Conservation (phyloP, 30 jellyfish, hydroid and myxozoan genomes). For the Aurelia sp. region DNA sequence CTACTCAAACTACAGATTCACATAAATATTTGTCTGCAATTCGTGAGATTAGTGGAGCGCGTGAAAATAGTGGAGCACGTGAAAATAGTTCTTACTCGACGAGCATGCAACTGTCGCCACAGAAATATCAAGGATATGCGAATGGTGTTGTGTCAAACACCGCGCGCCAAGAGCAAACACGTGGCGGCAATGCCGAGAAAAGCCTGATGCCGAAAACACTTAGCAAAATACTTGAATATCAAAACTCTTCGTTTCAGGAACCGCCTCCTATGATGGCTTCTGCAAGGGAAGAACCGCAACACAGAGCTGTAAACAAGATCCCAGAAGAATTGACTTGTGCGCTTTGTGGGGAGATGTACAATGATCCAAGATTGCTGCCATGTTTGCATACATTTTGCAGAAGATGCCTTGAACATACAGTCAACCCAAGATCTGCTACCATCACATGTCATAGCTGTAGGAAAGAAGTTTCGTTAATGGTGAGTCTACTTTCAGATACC, state of each 20-base stretch:
- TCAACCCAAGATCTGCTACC: constrained; percentile 94
- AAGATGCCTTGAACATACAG: constrained; percentile 96
- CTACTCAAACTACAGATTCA: constrained; percentile 63
- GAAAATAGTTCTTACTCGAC: neutral
- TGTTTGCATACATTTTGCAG: constrained; percentile 97
- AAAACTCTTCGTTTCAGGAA: constrained; percentile 72
- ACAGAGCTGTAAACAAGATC: constrained; percentile 49
- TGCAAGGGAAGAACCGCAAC: constrained; percentile 82
- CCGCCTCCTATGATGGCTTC: constrained; percentile 79
- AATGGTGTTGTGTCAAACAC: neutral
- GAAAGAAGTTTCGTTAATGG: constrained; percentile 87
- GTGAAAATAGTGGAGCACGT: neutral
- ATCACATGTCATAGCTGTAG: constrained; percentile 97
- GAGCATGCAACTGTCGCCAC: too few species aligned
- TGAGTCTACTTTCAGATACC: constrained; percentile 11
- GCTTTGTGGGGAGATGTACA: constrained; percentile 94
- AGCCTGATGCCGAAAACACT: constrained; percentile 21
- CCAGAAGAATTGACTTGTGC: constrained; percentile 90
- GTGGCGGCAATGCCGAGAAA: neutral
- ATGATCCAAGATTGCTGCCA: constrained; percentile 96
- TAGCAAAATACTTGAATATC: neutral
- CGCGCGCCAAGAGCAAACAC: neutral
- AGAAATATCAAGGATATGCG: neutral
- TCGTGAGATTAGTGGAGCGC: neutral
- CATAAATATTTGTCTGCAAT: constrained; percentile 11